These are phyloP conservation scores for Drosophila kikkawai DNA, from an alignment of 1,140 invertebrate species.

Conservation along the genomic window DNA sequence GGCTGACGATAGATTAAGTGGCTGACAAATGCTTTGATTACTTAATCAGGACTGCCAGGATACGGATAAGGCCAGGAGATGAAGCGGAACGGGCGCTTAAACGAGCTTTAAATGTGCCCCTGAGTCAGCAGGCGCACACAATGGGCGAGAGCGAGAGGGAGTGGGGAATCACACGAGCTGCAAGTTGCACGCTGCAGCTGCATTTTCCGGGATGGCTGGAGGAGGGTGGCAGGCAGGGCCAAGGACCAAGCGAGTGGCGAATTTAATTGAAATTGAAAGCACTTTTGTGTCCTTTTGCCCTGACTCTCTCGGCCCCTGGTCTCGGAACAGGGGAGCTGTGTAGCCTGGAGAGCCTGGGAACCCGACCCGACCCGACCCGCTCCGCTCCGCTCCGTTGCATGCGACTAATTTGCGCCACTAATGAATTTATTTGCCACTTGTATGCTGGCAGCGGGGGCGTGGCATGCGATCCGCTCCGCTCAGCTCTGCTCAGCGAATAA, in stretches of 20 bases:
- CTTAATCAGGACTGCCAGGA: constrained; percentile 67
- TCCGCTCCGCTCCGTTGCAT: constrained; percentile 56
- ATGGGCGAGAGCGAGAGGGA: constrained; percentile 11
- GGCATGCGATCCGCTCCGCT: constrained; percentile 36
- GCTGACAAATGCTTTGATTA: constrained; percentile 83
- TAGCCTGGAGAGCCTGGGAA: background rate
- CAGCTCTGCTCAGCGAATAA: constrained; percentile 30
- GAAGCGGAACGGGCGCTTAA: constrained; percentile 75
- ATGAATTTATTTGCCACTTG: constrained; percentile 84
- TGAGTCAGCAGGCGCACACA: constrained; percentile 74
- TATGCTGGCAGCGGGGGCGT: constrained; percentile 78
- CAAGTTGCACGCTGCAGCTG: constrained; percentile 39
- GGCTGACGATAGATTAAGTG: constrained; percentile 74
- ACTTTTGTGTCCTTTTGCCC: constrained; percentile 78
- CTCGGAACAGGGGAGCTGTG: background rate
- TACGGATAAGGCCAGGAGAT: constrained; percentile 45
- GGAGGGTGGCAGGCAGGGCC: constrained; percentile 32
- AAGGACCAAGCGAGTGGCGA: constrained; percentile 53
- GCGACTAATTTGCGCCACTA: constrained; percentile 83
- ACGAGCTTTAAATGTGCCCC: constrained; percentile 79
- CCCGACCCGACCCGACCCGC: constrained; percentile 3
- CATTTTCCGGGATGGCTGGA: constrained; percentile 22
- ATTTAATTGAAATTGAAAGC: constrained; percentile 84
- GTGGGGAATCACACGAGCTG: constrained; percentile 24
- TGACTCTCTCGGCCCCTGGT: constrained; percentile 15